Conservation (phyloP, 1,140 invertebrate genomes). For the Drosophila ogumai region DNA sequence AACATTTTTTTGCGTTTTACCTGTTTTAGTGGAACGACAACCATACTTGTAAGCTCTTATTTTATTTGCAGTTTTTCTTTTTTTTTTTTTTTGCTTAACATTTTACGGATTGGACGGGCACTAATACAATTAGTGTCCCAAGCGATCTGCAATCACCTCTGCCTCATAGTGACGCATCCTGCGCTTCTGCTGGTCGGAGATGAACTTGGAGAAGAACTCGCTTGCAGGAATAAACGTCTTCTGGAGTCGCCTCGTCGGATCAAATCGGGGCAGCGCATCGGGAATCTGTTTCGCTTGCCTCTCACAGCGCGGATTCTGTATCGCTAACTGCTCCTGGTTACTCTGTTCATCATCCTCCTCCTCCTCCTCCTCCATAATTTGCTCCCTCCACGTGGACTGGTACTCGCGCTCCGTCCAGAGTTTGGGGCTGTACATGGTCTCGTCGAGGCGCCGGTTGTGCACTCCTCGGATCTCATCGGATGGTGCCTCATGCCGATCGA, state of each 20-base stretch:
- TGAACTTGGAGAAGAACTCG: constrained; percentile 6
- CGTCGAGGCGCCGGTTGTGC: not conserved
- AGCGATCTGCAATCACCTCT: not conserved
- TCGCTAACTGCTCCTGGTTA: no score
- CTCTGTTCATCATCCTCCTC: not conserved
- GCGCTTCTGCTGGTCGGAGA: constrained; percentile 10
- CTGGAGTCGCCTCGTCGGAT: constrained; percentile 3
- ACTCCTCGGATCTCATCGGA: not conserved
- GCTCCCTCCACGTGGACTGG: constrained; percentile 16
- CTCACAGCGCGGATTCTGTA: no score
- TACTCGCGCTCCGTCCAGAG: constrained; percentile 12
- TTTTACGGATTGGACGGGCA: not conserved
- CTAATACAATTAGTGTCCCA: not conserved
- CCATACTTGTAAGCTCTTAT: not conserved
- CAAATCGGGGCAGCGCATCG: no score
- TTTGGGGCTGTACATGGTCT: constrained; percentile 4
- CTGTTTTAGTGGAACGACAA: not conserved
- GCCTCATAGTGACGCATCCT: constrained; percentile 13
- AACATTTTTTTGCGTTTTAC: no score
- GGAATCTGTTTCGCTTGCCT: not conserved
- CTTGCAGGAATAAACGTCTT: not conserved
- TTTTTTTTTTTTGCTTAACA: not conserved
- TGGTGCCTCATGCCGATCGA: no score
- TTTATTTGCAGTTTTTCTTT: not conserved
- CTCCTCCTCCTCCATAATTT: not conserved